Evolutionary conservation across 2,888 invertebrate species (phyloP).

Genomic region (Drosophila anomelani): DNA sequence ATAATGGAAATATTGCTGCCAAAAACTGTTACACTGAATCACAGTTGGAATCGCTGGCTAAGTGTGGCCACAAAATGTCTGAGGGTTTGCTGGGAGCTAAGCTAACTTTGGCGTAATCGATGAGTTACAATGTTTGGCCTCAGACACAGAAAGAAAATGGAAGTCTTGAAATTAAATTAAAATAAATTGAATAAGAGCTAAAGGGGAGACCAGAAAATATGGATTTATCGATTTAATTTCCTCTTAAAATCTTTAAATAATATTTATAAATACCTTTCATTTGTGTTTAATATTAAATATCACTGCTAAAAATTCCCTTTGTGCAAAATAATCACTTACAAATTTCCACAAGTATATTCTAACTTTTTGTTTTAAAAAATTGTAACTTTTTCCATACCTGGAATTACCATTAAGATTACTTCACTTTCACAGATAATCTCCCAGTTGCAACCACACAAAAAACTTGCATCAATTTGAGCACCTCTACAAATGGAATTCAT

Average conservation of each 20-base stretch:
- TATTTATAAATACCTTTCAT: background rate
- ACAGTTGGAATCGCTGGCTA: constrained; percentile 25
- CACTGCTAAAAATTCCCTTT: background rate
- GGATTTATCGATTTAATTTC: background rate
- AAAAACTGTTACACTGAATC: constrained; percentile 39
- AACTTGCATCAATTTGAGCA: constrained; percentile 13
- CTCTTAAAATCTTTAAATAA: background rate
- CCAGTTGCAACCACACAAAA: constrained; percentile 4
- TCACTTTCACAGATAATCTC: constrained; percentile 29
- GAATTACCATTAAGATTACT: constrained; percentile 2
- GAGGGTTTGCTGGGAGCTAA: background rate
- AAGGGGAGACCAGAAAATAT: background rate
- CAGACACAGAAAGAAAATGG: background rate
- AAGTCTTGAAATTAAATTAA: background rate
- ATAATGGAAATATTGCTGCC: constrained; percentile 58
- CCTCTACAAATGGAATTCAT: constrained; percentile 9
- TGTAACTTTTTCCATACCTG: background rate
- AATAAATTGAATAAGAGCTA: too few relatives aligned
- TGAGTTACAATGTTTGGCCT: constrained; percentile 15
- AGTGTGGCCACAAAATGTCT: constrained; percentile 28
- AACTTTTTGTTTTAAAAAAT: background rate
- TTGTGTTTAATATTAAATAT: background rate
- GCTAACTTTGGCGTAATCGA: constrained; percentile 17
- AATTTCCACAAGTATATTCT: background rate
- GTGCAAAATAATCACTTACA: background rate